Base-by-base conservation (phyloP, 2,888 invertebrate species). In the Thymelicus lineola region DNA sequence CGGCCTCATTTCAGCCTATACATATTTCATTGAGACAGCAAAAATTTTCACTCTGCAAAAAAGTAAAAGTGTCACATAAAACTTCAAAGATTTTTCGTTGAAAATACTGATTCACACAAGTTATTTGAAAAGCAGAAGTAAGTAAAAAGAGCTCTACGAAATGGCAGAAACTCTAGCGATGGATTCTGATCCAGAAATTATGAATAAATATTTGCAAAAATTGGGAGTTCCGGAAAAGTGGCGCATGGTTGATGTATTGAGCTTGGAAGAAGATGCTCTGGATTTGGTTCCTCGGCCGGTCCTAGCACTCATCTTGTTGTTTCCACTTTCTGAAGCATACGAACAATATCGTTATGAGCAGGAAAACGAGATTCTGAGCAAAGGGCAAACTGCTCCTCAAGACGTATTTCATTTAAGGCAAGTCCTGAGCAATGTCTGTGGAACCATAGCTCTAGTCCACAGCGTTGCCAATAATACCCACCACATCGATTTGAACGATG, bases 371-470 rank as follows among this genome's bases (percentile, higher is more conserved):
- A 83, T 96, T 9, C 86, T 91, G 72, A 92, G 89, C 72, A 94
- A 95, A 76, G 94, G 94, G 0, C 94, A 95, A 72, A 85, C 91
- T 35, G 80, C 95, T 46, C 94, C 96, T 0, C 93, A 95, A 35
- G 95, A 96, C 74, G 90, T 98, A 14, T 98, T 97, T 87, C 98
- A 97, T 85, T 94, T 98, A 91, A 97, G 97, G 79, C 98, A 99
- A 88, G 96, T 96, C 35, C 96, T 98, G 35, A 96, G 97, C 73
- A 99, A 99, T 88, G 98, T 99, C 5, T 99, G 99, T 88, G 99
- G 99, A 38, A 98, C 99, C 1, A 96, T 99, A 74, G 99, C 99
- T 7, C 91, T 99, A 61, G 96, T 99, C 69, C 99, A 99, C 86
- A 96, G 98, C 76, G 94, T 99, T 72, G 98, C 98, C 10, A 99